These are phyloP conservation scores for Wiebesia pumilae DNA, from an alignment of 1,140 invertebrate genomes.

Conservation along the genomic window DNA sequence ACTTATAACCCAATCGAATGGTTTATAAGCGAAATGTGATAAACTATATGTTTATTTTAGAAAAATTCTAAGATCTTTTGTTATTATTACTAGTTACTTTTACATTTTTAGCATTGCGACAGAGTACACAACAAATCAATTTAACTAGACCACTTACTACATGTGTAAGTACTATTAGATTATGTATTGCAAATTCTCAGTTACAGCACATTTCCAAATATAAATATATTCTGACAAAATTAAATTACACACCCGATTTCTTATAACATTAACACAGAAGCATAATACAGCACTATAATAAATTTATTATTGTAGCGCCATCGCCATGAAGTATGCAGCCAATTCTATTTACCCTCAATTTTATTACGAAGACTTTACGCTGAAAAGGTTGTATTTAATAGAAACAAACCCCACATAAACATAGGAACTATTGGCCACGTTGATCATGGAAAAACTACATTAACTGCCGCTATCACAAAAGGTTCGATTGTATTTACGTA, in stretches of 20 bases:
- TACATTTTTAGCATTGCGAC: slow-evolving; percentile 63
- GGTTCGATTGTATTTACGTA: slow-evolving; percentile 68
- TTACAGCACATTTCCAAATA: not conserved
- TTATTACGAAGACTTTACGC: slow-evolving; percentile 75
- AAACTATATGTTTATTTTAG: too few relatives aligned
- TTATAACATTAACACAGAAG: too few relatives aligned
- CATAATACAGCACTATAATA: not conserved
- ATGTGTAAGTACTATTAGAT: slow-evolving; percentile 63
- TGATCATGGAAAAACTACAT: slow-evolving; percentile 99
- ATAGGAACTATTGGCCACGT: slow-evolving; percentile 99
- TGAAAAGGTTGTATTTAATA: slow-evolving; percentile 84
- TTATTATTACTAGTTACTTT: slow-evolving; percentile 1
- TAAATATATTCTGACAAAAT: not conserved
- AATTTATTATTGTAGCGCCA: slow-evolving; percentile 59
- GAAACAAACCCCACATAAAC: slow-evolving; percentile 97
- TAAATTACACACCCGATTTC: too few relatives aligned
- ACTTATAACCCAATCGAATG: not conserved
- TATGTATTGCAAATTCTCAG: not conserved
- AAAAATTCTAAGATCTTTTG: not conserved
- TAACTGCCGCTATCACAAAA: slow-evolving; percentile 98
- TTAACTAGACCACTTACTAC: slow-evolving; percentile 61
- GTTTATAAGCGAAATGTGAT: not conserved
- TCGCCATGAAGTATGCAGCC: slow-evolving; percentile 53
- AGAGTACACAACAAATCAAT: slow-evolving; percentile 60
- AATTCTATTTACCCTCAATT: slow-evolving; percentile 62